A percentile compares a stretch with the other conserved stretches of the same genome.
These are phyloP conservation scores for Otolemur crassicaudatus DNA, from an alignment of 2,797 vertebrate genomes.

Conservation along the genomic window DNA sequence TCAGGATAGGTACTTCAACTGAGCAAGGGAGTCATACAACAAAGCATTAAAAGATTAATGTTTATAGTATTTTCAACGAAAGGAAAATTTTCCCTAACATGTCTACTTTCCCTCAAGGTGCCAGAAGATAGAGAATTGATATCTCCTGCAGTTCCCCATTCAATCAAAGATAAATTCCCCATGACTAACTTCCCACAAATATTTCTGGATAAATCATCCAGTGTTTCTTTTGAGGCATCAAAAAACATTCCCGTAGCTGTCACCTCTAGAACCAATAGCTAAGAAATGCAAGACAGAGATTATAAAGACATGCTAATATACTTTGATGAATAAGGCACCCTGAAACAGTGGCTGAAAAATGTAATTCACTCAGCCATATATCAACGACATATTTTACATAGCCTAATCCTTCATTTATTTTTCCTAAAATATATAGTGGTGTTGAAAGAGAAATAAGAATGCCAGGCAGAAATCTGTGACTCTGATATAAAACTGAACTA, in stretches of 20 bases:
- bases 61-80: constrained; percentile 59
- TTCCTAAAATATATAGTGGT: constrained; percentile 35
- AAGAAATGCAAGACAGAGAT: constrained; percentile 45
- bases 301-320: constrained; percentile 60
- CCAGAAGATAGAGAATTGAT: constrained; percentile 55
- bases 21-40: constrained; percentile 27
- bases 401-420: constrained; percentile 32
- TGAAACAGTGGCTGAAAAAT: constrained; percentile 62
- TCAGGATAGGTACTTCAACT: neutral
- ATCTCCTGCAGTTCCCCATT: neutral
- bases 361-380: constrained; percentile 41
- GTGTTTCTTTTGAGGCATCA: constrained; percentile 6
- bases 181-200: constrained; percentile 54
- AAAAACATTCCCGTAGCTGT: neutral
- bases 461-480: neutral
- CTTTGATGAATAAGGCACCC: constrained; percentile 61
- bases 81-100: constrained; percentile 11
- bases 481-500: constrained; percentile 5
- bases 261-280: constrained; percentile 30
- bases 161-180: constrained; percentile 55
- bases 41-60: constrained; percentile 58
- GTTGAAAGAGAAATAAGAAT: neutral
- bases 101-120: neutral
- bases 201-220: constrained; percentile 64
- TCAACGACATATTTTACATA: constrained; percentile 59